Percentiles rank a stretch among this genome's conserved stretches.
These are phyloP conservation scores for Trichomycterus rosablanca DNA, from an alignment of 2,113 vertebrate genomes.

Conservation along the genomic window DNA sequence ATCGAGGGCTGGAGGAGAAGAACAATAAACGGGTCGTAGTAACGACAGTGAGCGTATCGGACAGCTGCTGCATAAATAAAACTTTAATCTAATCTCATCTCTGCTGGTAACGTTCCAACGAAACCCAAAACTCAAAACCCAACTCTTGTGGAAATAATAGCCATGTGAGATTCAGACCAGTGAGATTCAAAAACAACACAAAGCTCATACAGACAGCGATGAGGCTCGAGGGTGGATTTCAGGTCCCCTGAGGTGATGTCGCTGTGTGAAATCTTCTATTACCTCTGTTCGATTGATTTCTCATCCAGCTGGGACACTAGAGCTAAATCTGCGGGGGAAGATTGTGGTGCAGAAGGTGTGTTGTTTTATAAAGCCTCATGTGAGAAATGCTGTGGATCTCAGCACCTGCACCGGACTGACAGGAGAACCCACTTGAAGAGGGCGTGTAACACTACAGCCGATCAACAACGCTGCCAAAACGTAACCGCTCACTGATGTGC, in stretches of 20 bases:
- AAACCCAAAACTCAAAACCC: no score
- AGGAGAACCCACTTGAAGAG: constrained; percentile 17
- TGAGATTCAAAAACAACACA: no score
- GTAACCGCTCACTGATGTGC: neutral
- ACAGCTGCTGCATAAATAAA: constrained; percentile 28
- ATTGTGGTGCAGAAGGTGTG: neutral
- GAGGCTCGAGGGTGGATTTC: no score
- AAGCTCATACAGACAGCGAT: no score
- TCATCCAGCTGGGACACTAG: constrained; percentile 4
- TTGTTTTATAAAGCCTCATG: constrained; percentile 7
- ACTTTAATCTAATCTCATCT: no score
- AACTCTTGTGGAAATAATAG: no score
- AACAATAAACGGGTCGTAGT: neutral
- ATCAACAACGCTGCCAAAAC: constrained; percentile 25
- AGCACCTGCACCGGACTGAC: constrained; percentile 21
- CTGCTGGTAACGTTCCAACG: no score
- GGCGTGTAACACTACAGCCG: constrained; percentile 8
- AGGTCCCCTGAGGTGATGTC: no score
- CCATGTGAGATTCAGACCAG: no score
- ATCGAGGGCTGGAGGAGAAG: neutral
- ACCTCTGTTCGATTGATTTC: constrained; percentile 24
- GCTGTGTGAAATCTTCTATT: no score
- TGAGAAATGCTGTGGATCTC: constrained; percentile 15
- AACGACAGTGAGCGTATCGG: constrained; percentile 6
- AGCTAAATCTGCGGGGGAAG: constrained; percentile 5